phyloP scores from a whole-genome alignment of 1,140 invertebrate species.

The Harpegnathos saltator region DNA sequence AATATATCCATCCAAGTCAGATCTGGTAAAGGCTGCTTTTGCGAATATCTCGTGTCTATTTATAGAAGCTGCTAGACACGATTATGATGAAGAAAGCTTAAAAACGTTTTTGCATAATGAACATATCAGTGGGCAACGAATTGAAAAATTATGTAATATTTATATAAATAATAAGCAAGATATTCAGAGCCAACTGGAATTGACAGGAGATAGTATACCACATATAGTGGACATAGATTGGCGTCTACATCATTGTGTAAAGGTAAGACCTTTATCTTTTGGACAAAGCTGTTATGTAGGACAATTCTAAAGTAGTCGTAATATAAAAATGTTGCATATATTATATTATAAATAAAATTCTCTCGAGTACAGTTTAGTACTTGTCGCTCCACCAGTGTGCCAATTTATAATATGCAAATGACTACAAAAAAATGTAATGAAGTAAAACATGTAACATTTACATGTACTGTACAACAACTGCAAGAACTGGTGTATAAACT shows the following conservation, averaged over 20 bases:
- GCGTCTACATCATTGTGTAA: slow-evolving; percentile 88
- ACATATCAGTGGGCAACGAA: slow-evolving; percentile 74
- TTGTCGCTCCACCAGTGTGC: slow-evolving; percentile 79
- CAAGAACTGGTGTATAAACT: slow-evolving; percentile 90
- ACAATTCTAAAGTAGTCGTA: neutral
- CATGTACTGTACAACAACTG: slow-evolving; percentile 88
- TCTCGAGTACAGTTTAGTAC: slow-evolving; percentile 83
- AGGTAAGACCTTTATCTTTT: slow-evolving; percentile 79
- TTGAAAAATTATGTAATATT: slow-evolving; percentile 79
- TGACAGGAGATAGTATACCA: slow-evolving; percentile 85
- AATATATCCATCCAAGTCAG: slow-evolving; percentile 80
- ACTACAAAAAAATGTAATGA: slow-evolving; percentile 83
- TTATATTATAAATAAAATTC: slow-evolving; percentile 28
- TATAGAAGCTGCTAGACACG: slow-evolving; percentile 82
- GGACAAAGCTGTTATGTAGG: neutral
- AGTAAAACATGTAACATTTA: slow-evolving; percentile 86
- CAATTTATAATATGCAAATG: slow-evolving; percentile 84
- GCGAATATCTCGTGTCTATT: slow-evolving; percentile 81
- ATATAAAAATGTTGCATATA: slow-evolving; percentile 11
- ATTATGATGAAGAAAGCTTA: slow-evolving; percentile 80
- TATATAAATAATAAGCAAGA: slow-evolving; percentile 80
- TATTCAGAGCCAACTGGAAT: slow-evolving; percentile 83
- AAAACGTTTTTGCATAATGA: slow-evolving; percentile 76
- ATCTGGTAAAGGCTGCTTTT: slow-evolving; percentile 83
- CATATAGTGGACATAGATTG: slow-evolving; percentile 89